Conservation (phyloP, 1,140 invertebrate genomes). For the Trichomalopsis sarcophagae region DNA sequence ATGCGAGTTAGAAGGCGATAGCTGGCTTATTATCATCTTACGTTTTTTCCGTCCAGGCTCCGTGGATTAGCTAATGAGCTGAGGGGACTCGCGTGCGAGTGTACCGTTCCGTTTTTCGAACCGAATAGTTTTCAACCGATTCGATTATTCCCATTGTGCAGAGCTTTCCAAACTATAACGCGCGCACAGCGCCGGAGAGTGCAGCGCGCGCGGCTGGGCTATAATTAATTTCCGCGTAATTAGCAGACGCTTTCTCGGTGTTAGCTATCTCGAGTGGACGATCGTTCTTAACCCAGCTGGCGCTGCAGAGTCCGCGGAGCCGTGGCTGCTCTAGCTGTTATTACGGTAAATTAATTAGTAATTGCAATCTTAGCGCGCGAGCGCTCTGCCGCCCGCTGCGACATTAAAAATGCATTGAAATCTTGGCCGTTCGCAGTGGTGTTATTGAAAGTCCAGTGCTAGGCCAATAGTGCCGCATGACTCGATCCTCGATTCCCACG, state of each 20-base stretch:
- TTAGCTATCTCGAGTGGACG: constrained; percentile 61
- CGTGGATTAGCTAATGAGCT: background rate
- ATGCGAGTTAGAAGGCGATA: constrained; percentile 1
- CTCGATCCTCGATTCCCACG: background rate
- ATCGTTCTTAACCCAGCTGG: constrained; percentile 56
- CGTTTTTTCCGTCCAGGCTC: background rate
- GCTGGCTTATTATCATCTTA: constrained; percentile 25
- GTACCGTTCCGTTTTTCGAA: background rate
- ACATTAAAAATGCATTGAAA: constrained; percentile 41
- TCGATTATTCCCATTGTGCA: background rate
- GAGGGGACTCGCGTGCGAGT: background rate
- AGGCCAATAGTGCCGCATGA: background rate
- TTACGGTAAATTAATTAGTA: constrained; percentile 57
- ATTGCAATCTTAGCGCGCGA: constrained; percentile 19
- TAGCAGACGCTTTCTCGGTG: constrained; percentile 57
- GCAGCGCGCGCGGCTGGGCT: background rate
- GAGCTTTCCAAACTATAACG: background rate
- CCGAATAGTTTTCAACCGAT: background rate
- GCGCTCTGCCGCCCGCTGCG: background rate
- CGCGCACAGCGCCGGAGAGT: background rate
- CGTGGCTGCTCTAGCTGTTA: constrained; percentile 52
- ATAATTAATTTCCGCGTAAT: constrained; percentile 66
- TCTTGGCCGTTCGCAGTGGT: background rate
- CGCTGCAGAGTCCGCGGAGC: constrained; percentile 53
- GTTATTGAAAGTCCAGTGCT: background rate